Evolutionary conservation across 2,797 vertebrate genomes (phyloP), one percentile per base, ranked within the genome.

Genomic region (Merluccius polli): DNA sequence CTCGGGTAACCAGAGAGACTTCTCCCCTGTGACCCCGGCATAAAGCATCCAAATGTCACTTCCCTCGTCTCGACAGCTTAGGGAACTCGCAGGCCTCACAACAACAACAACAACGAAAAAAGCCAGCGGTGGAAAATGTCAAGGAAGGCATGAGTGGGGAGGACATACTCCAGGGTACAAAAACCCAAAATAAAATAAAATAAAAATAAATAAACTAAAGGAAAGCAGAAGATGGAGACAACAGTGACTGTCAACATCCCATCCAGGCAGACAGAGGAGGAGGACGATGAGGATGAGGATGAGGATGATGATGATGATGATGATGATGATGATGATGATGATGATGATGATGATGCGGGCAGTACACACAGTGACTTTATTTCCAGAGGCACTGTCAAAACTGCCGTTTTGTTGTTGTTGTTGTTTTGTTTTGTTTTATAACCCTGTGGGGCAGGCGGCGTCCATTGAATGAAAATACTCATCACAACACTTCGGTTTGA

Each of bases 191-290:
- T 5, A 52, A 76, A 72, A 33, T 10, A 27, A 73, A 36, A n/a
- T n/a, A n/a, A n/a, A n/a, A n/a, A n/a, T n/a, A n/a, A n/a, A n/a
- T n/a, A n/a, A n/a, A n/a, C n/a, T 30, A 8, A 29, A 81, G 15
- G 18, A 78, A 71, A 35, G 33, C 78, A 24, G 84, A 76, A 85
- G 79, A 81, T 16, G 70, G 0, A 13, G 18, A 78, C 30, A 35
- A 35, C 8, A 35, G 33, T 82, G 82, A 82, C 59, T 75, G 80
- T 87, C 76, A 86, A 86, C 89, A 89, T 81, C 89, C 87, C 89
- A 87, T 86, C 87, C 87, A 93, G 89, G n/a, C n/a, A n/a, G n/a
- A n/a, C n/a, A n/a, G 92, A 9, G 21, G 48, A 48, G 12, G 41
- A 44, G 0, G 21, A 52, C n/a, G 21, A 52, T n/a, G 48, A 52